Conservation (phyloP, 2,113 vertebrate genomes). For the Rhombomys opimus region DNA sequence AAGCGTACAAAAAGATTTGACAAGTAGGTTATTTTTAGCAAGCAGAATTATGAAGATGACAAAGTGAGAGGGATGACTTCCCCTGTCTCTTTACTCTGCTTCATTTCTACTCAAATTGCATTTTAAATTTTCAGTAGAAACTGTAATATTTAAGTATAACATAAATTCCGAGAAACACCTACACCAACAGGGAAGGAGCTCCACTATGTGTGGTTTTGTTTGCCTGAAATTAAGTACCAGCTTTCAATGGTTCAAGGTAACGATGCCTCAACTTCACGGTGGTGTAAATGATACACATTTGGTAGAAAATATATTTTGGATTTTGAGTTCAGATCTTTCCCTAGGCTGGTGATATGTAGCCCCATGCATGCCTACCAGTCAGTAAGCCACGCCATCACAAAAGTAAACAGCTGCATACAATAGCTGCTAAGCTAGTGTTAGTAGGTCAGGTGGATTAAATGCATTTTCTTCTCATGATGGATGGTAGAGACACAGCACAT, state of each 20-base stretch:
- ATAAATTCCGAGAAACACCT: constrained; percentile 62
- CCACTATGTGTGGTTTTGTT: constrained; percentile 33
- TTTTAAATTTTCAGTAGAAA: constrained; percentile 59
- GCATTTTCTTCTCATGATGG: neutral
- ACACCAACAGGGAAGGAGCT: constrained; percentile 18
- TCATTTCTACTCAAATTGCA: constrained; percentile 61
- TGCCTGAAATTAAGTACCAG: constrained; percentile 56
- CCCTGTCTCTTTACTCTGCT: constrained; percentile 60
- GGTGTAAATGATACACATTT: neutral
- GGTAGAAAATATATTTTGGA: neutral
- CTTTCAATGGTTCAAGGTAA: neutral
- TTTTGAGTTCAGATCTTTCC: neutral
- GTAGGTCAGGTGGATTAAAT: neutral
- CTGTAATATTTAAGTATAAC: constrained; percentile 59
- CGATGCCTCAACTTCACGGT: neutral
- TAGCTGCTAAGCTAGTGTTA: neutral
- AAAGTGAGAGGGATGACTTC: constrained; percentile 63
- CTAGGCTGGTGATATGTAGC: neutral
- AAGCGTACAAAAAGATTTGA: constrained; percentile 67
- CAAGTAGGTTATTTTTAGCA: constrained; percentile 70
- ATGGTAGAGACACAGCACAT: neutral
- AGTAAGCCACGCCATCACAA: neutral
- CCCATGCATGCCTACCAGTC: neutral
- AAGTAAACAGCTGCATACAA: neutral
- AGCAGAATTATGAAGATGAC: constrained; percentile 61